phyloP scores from a whole-genome alignment of 2,797 vertebrate genomes.

The Selene dorsalis region DNA sequence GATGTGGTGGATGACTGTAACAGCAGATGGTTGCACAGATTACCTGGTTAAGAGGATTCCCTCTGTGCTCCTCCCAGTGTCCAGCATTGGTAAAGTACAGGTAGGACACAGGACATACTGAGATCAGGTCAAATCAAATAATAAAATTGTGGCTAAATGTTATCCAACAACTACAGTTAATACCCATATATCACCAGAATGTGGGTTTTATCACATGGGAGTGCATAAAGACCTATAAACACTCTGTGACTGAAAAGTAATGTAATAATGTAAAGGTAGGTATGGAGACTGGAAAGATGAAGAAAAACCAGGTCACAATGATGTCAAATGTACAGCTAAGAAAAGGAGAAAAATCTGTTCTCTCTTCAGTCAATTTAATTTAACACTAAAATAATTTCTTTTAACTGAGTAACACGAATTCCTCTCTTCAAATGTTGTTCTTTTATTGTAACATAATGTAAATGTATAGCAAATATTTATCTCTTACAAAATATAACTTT shows the following conservation, averaged over 20 bases:
- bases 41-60: slow-evolving; percentile 80
- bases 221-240: neutral
- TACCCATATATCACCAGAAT: neutral
- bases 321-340: neutral
- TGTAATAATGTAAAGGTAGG: neutral
- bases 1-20: slow-evolving; percentile 28
- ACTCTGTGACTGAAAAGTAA: neutral
- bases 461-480: too few relatives aligned
- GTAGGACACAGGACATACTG: neutral
- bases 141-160: neutral
- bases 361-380: neutral
- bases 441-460: too few relatives aligned
- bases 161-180: too few relatives aligned
- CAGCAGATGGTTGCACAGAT: slow-evolving; percentile 74
- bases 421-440: too few relatives aligned
- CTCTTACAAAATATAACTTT: too few relatives aligned
- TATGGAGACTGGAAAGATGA: neutral
- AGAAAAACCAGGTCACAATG: neutral
- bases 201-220: neutral
- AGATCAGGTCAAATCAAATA: neutral
- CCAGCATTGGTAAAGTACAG: slow-evolving; percentile 9
- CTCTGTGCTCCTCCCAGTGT: slow-evolving; percentile 49
- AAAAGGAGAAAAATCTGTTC: neutral
- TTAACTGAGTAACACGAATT: too few relatives aligned
- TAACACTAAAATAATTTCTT: neutral